Evolutionary conservation across 2,113 vertebrate genomes (phyloP).

Genomic region (Cyprinus carpio): DNA sequence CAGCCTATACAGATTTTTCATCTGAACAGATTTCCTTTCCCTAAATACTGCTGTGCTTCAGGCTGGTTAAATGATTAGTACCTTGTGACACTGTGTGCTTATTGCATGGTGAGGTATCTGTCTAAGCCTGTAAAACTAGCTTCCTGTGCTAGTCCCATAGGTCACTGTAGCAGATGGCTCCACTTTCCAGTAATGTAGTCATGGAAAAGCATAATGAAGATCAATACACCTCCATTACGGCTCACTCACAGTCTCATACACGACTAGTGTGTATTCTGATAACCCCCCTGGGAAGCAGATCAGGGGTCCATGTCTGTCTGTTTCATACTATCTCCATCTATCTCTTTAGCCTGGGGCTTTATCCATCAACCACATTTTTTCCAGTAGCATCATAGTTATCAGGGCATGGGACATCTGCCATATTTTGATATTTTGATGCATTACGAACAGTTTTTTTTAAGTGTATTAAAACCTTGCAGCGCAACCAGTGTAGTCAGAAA

Average conservation of each 20-base stretch:
- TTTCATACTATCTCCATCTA: slow-evolving; percentile 12
- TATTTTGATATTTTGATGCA: not conserved
- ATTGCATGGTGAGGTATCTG: slow-evolving; percentile 46
- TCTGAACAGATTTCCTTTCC: not conserved
- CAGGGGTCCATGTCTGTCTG: slow-evolving; percentile 25
- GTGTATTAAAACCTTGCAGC: not conserved
- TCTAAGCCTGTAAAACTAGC: slow-evolving; percentile 65
- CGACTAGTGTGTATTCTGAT: slow-evolving; percentile 58
- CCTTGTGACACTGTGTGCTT: not conserved
- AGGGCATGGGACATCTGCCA: not conserved
- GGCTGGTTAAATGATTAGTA: not conserved
- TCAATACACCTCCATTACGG: slow-evolving; percentile 77
- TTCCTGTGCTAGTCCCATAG: slow-evolving; percentile 60
- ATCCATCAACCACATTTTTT: not conserved
- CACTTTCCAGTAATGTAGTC: slow-evolving; percentile 67
- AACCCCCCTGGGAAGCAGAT: slow-evolving; percentile 42
- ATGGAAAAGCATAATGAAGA: slow-evolving; percentile 63
- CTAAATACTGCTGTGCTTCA: not conserved
- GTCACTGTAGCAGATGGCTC: slow-evolving; percentile 68
- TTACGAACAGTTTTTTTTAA: not conserved
- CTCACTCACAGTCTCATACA: slow-evolving; percentile 45
- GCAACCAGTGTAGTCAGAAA: too few relatives aligned
- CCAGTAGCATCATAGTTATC: not conserved
- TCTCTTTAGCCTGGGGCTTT: slow-evolving; percentile 3
- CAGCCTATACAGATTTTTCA: not conserved